Percentiles rank a stretch among this genome's conserved stretches.
These are phyloP conservation scores for Chalcosyrphus nemorum DNA, from an alignment of 2,888 invertebrate species.

Conservation along the genomic window DNA sequence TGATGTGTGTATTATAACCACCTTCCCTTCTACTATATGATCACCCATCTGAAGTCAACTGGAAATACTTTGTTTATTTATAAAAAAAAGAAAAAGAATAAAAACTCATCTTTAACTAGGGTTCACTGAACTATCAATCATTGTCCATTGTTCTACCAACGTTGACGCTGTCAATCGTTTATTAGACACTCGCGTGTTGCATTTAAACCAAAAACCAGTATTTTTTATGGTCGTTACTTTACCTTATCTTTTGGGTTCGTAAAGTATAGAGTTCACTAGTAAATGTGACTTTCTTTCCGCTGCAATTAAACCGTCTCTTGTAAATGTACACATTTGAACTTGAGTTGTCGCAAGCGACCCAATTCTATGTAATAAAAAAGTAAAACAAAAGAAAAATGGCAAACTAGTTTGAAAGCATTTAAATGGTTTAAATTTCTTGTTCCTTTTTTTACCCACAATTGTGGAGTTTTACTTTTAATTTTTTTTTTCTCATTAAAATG, in stretches of 20 bases:
- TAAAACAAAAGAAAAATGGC: neutral
- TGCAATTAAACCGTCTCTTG: constrained; percentile 40
- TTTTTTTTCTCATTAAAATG: neutral
- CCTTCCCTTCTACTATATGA: too few species aligned
- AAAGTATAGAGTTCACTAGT: neutral
- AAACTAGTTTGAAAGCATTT: constrained; percentile 2
- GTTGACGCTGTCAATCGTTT: neutral
- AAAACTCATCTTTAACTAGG: neutral
- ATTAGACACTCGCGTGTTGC: neutral
- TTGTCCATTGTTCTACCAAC: neutral
- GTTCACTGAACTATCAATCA: neutral
- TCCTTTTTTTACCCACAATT: neutral
- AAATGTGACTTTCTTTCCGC: constrained; percentile 37
- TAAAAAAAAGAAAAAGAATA: too few species aligned
- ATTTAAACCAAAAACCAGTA: neutral
- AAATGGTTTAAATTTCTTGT: neutral
- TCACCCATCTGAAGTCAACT: too few species aligned
- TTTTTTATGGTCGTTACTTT: neutral
- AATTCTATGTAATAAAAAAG: neutral
- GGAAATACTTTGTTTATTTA: too few species aligned
- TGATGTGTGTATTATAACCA: too few species aligned
- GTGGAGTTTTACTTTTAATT: neutral
- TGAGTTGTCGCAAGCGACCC: constrained; percentile 31
- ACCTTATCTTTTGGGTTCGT: neutral
- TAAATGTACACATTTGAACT: constrained; percentile 21